Conservation (phyloP, 2,113 vertebrate genomes). For the Phaethornis superciliosus region DNA sequence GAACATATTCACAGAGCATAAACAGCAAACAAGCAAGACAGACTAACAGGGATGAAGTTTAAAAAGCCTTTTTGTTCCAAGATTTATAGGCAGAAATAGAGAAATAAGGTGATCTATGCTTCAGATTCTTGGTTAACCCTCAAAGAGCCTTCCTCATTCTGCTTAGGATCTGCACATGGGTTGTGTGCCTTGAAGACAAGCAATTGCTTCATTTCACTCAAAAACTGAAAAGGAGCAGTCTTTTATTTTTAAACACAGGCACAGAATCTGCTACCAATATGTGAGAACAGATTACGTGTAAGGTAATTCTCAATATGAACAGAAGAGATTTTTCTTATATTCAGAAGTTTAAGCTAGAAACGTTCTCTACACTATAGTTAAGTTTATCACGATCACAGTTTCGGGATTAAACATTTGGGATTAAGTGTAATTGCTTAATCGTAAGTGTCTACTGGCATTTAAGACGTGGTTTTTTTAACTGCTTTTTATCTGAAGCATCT, state of each 20-base stretch:
- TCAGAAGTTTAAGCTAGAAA: too few species aligned
- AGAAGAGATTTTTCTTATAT: too few species aligned
- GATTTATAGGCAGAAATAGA: background rate
- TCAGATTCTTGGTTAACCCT: background rate
- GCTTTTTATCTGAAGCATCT: background rate
- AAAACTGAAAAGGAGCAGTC: background rate
- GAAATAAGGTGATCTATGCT: background rate
- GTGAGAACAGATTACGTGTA: background rate
- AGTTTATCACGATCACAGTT: too few species aligned
- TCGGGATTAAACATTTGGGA: too few species aligned
- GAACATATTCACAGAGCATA: background rate
- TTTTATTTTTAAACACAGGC: background rate
- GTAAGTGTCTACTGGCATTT: background rate
- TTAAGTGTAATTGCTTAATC: background rate
- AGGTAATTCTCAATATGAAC: background rate
- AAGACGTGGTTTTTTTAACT: too few species aligned
- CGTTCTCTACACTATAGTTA: too few species aligned
- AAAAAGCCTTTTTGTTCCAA: background rate
- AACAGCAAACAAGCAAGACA: background rate
- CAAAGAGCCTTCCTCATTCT: background rate
- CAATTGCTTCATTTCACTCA: background rate
- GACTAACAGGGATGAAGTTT: background rate
- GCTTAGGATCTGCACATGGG: background rate
- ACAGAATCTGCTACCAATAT: background rate
- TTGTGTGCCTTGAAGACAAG: background rate